Conservation (phyloP, 2,113 vertebrate genomes). For the Vulpes lagopus region DNA sequence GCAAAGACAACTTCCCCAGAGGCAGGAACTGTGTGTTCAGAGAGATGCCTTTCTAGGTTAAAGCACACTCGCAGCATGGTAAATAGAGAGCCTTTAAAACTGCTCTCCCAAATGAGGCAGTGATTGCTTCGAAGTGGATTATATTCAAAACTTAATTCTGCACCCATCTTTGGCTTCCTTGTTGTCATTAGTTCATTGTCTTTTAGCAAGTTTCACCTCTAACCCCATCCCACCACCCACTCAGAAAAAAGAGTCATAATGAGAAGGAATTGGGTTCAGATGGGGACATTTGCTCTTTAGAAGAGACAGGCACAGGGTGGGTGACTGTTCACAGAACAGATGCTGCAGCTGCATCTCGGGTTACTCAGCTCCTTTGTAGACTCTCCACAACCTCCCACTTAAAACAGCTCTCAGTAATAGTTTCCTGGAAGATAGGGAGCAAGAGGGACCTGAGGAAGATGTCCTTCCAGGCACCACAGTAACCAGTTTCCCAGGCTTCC, state of each 20-base stretch:
- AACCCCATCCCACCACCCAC: no score
- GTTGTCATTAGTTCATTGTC: neutral
- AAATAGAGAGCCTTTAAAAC: constrained; percentile 28
- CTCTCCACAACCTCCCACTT: neutral
- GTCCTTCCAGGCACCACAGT: neutral
- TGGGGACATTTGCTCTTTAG: neutral
- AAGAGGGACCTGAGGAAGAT: neutral
- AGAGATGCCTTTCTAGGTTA: constrained; percentile 13
- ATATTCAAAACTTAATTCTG: neutral
- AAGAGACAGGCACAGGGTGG: neutral
- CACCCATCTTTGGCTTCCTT: neutral
- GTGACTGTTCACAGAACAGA: neutral
- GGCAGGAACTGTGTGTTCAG: neutral
- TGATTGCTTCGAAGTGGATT: neutral
- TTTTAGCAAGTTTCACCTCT: neutral
- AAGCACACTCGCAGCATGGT: neutral
- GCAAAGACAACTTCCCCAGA: constrained; percentile 9
- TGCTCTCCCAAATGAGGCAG: neutral
- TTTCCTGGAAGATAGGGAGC: neutral
- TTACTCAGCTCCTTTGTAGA: neutral
- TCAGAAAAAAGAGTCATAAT: neutral
- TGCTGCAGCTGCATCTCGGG: rapidly evolving
- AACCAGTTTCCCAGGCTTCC: neutral
- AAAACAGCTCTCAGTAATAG: neutral
- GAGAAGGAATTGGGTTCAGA: neutral